Conservation (phyloP, 1,140 invertebrate genomes). For the Drosophila azteca region DNA sequence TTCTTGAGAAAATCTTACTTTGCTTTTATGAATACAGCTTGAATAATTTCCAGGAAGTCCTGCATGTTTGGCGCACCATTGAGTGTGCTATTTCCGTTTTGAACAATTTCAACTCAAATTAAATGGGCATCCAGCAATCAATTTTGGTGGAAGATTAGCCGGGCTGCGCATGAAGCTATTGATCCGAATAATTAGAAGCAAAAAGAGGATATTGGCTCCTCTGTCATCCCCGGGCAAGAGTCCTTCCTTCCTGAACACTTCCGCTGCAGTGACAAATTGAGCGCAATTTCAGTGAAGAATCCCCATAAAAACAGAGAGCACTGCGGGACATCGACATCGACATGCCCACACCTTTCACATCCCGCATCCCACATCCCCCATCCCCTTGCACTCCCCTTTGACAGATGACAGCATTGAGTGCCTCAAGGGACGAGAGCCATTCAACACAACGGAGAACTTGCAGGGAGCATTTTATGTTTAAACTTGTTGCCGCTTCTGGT, state of each 20-base stretch:
- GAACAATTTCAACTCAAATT: too few species aligned
- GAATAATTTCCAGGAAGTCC: too few species aligned
- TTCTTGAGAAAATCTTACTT: too few species aligned
- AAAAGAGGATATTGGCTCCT: too few species aligned
- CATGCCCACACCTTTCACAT: not conserved
- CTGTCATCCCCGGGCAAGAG: not conserved
- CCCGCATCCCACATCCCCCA: not conserved
- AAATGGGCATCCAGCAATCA: too few species aligned
- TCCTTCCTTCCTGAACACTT: conserved; percentile 29
- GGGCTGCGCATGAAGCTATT: too few species aligned
- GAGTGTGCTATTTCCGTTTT: too few species aligned
- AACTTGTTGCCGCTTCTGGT: conserved; percentile 50
- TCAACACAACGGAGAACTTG: too few species aligned
- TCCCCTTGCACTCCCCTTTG: not conserved
- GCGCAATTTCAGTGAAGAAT: conserved; percentile 23
- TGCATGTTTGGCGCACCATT: too few species aligned
- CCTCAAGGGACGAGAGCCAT: not conserved
- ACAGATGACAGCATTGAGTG: conserved; percentile 26
- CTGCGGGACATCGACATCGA: conserved; percentile 3
- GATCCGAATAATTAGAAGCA: too few species aligned
- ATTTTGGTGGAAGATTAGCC: too few species aligned
- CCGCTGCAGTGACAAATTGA: conserved; percentile 39
- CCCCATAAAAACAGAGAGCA: conserved; percentile 27
- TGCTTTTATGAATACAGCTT: too few species aligned
- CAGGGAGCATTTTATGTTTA: conserved; percentile 11